Evolutionary conservation across 2,888 invertebrate species (phyloP).

Genomic region (Pseudococcus jackbeardsleyi): DNA sequence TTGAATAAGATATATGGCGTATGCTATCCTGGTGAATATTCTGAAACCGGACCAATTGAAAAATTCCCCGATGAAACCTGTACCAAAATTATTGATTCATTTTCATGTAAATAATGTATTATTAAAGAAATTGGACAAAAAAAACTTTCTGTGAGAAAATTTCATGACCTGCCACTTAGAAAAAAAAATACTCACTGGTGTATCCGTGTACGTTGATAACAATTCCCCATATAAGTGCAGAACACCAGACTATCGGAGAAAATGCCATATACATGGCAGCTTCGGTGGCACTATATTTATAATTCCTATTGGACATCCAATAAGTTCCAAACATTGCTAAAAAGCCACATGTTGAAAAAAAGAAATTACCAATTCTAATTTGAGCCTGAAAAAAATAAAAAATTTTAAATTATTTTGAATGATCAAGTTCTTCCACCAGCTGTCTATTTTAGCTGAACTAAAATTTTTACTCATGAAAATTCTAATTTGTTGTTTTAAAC

Average conservation of each 20-base stretch:
- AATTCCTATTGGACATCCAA: slow-evolving; percentile 73
- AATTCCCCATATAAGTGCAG: slow-evolving; percentile 73
- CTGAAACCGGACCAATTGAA: slow-evolving; percentile 74
- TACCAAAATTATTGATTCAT: background rate
- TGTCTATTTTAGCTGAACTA: too few relatives aligned
- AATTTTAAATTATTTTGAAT: too few relatives aligned
- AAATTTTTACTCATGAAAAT: too few relatives aligned
- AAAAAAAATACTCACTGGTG: slow-evolving; percentile 71
- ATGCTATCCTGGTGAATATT: slow-evolving; percentile 75
- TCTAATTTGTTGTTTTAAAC: too few relatives aligned
- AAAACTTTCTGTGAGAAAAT: background rate
- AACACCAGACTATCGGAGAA: slow-evolving; percentile 75
- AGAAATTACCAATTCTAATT: slow-evolving; percentile 66
- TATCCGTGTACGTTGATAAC: slow-evolving; percentile 74
- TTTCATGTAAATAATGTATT: too few relatives aligned
- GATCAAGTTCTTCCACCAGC: too few relatives aligned
- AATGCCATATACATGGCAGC: slow-evolving; percentile 75
- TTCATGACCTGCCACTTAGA: background rate
- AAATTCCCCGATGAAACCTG: slow-evolving; percentile 72
- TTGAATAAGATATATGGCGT: slow-evolving; percentile 76
- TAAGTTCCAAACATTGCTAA: slow-evolving; percentile 72
- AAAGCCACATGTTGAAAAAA: slow-evolving; percentile 66
- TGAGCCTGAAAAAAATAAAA: slow-evolving; percentile 64
- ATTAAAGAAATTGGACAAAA: too few relatives aligned
- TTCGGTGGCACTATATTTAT: slow-evolving; percentile 72